phyloP scores from a whole-genome alignment of 2,888 invertebrate species.

The Macrophya annulata region DNA sequence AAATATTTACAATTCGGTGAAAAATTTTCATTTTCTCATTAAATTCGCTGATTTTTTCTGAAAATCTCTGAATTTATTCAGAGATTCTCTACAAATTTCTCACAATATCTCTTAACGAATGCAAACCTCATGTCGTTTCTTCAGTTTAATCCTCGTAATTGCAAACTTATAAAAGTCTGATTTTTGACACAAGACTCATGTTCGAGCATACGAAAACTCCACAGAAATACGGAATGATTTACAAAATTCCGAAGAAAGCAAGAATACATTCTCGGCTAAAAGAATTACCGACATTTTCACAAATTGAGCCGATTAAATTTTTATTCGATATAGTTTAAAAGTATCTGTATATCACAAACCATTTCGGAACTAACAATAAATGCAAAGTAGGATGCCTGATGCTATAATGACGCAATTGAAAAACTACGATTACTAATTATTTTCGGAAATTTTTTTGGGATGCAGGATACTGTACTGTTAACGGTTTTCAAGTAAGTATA shows the following conservation, averaged over 20 bases:
- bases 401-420: not conserved
- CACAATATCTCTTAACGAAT: not conserved
- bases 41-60: not conserved
- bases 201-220: too few relatives aligned
- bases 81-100: not conserved
- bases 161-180: not conserved
- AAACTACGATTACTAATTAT: not conserved
- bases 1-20: not conserved
- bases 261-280: not conserved
- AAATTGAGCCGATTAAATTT: not conserved
- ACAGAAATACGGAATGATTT: not conserved
- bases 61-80: not conserved
- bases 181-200: too few relatives aligned
- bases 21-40: too few relatives aligned
- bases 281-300: not conserved
- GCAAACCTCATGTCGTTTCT: not conserved
- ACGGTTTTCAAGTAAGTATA: not conserved
- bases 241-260: not conserved
- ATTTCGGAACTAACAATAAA: too few relatives aligned
- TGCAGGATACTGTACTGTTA: not conserved
- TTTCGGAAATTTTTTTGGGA: not conserved
- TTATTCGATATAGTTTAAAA: not conserved
- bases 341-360: too few relatives aligned
- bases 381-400: not conserved
- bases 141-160: not conserved